Base-by-base conservation (phyloP, 2,113 vertebrate species). In the Emydura subglobosa region DNA sequence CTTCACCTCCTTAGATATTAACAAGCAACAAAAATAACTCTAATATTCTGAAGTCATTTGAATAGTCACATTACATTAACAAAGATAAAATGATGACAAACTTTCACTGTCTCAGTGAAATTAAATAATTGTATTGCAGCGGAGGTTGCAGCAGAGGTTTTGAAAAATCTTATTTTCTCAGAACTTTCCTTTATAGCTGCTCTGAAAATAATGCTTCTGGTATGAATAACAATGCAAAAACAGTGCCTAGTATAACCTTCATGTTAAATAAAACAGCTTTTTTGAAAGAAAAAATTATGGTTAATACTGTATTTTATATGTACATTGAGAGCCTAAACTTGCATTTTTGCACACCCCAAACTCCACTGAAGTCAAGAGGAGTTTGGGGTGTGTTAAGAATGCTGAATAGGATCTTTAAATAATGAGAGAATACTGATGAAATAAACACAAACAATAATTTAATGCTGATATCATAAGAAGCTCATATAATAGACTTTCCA, bases 11-110 rank as follows among this genome's bases (percentile, higher is more conserved):
- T 90, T 95, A 91, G 54, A 10, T 93, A 57, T 7, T 39, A 85
- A 31, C 21, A 91, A 94, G 34, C 79, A 86, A 82, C 95, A 72
- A 93, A 91, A 86, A 85, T 85, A 81, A 85, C 79, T 79, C 16
- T 81, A 6, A 76, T 83, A 90, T 90, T 88, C 65, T 85, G 81
- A 78, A 94, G 47, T 5, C 39, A 50, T 65, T 91, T 78, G 42
- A 25, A 27, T 78, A 47, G 42, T 78, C 42, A 14, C 13, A 42
- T 42, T 79, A 85, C 50, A 82, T n/a, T 54, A 83, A 31, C 53
- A 91, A 25, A 86, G 27, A 21, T 87, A 82, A 95, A 91, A 19
- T 65, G 68, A 27, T 12, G 6, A 12, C 27, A 80, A 31, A 17
- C 22, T 84, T 93, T 68, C 87, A 11, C 44, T 39, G 8, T 82